Evolutionary conservation across 2,797 vertebrate species (phyloP).

Genomic region (Saxicola maurus): DNA sequence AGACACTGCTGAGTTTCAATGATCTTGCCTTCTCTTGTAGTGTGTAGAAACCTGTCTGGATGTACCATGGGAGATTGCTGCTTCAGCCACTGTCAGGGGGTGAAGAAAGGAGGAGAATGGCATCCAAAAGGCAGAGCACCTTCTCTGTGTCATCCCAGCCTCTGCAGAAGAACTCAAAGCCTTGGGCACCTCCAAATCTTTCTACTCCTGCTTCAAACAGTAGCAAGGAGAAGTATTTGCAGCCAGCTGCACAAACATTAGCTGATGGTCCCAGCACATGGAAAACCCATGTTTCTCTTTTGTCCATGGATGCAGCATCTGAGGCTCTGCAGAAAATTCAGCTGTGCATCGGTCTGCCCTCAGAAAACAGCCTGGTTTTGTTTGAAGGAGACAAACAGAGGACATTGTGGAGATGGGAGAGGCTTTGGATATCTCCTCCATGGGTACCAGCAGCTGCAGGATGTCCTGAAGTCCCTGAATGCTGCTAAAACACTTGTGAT

Average conservation of each 20-base stretch:
- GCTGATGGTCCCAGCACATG: neutral
- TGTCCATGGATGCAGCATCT: neutral
- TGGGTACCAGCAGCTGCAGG: neutral
- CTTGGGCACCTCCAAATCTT: neutral
- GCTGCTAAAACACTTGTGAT: neutral
- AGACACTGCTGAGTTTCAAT: neutral
- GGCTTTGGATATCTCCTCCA: neutral
- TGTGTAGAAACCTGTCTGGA: neutral
- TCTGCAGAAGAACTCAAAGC: neutral
- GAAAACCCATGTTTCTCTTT: neutral
- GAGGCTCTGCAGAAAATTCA: neutral
- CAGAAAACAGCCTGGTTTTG: neutral
- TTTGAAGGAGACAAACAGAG: neutral
- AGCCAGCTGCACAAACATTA: constrained; percentile 22
- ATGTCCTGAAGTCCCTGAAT: neutral
- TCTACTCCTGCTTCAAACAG: neutral
- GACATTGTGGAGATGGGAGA: rapidly evolving
- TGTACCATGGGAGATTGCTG: neutral
- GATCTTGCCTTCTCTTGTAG: neutral
- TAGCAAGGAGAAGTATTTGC: neutral
- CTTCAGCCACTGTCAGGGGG: neutral
- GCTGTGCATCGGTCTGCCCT: neutral
- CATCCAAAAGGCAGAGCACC: neutral
- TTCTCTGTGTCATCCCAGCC: neutral
- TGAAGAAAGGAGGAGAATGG: neutral